Conservation (phyloP, 2,113 vertebrate species). For the Triplophysa rosa region DNA sequence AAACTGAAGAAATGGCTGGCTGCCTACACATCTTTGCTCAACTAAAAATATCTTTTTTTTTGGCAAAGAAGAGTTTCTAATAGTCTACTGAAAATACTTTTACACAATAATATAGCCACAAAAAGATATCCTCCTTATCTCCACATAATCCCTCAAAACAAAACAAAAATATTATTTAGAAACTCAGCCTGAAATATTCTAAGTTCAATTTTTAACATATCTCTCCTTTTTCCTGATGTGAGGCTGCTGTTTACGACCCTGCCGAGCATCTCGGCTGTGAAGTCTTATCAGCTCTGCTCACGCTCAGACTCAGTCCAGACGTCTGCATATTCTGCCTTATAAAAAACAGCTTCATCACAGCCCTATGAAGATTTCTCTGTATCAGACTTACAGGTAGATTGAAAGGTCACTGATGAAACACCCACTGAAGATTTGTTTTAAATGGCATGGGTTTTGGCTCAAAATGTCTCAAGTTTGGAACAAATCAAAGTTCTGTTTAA, state of each 20-base stretch:
- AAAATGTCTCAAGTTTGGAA: background rate
- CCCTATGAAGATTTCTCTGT: constrained; percentile 19
- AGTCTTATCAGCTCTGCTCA: constrained; percentile 36
- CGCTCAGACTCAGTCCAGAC: constrained; percentile 24
- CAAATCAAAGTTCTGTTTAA: too few species aligned
- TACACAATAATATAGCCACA: background rate
- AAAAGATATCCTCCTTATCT: constrained; percentile 14
- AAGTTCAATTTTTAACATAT: background rate
- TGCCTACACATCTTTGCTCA: background rate
- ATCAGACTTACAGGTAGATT: background rate
- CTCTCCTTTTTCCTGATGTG: background rate
- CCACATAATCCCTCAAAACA: background rate
- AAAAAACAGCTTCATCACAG: background rate
- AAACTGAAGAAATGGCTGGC: background rate
- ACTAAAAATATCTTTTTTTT: background rate
- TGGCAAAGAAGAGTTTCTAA: background rate
- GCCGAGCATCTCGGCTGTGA: constrained; percentile 3
- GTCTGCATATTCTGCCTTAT: background rate
- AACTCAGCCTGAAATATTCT: background rate
- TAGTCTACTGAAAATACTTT: too few species aligned
- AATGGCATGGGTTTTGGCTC: background rate
- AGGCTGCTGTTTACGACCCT: background rate
- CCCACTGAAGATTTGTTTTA: constrained; percentile 16
- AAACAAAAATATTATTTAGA: background rate
- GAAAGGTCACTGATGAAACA: constrained; percentile 25